A percentile compares a stretch with the other conserved stretches of the same genome.
phyloP scores from a whole-genome alignment of 2,797 vertebrate species.

The Mus caroli region DNA sequence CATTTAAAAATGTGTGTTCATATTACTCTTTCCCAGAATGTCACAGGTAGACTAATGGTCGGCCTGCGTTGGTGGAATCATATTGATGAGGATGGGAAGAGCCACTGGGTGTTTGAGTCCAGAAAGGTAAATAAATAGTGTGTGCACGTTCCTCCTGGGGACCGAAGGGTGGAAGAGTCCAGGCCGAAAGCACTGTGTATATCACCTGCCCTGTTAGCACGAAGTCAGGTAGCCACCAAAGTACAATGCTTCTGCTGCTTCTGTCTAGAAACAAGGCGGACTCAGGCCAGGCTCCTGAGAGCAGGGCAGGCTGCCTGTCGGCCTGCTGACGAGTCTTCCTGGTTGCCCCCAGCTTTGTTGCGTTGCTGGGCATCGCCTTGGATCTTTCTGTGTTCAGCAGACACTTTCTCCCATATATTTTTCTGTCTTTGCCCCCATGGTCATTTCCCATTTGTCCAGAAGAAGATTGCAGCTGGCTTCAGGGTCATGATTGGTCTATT shows the following conservation, averaged over 20 bases:
- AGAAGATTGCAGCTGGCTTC: not conserved
- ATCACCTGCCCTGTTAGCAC: not conserved
- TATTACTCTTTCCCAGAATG: conserved; percentile 90
- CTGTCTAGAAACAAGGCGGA: not conserved
- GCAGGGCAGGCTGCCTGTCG: not conserved
- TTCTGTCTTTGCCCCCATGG: not conserved
- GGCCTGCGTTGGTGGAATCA: conserved; percentile 99
- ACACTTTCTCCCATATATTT: not conserved
- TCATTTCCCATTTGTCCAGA: not conserved
- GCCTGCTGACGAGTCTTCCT: not conserved
- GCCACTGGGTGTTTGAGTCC: conserved; percentile 97
- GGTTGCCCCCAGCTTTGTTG: not conserved
- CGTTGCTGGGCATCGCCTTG: not conserved
- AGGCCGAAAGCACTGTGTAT: not conserved
- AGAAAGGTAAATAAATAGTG: conserved; percentile 91
- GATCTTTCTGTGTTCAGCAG: not conserved
- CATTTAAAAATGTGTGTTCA: conserved; percentile 18
- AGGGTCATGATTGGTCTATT: not conserved
- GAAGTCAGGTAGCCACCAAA: conserved; percentile 24
- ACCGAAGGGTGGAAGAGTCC: not conserved
- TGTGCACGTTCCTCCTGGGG: conserved; percentile 3
- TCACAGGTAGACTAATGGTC: conserved; percentile 96
- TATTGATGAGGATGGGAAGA: conserved; percentile 97
- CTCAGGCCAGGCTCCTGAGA: not conserved
- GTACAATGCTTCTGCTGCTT: not conserved